Percentiles rank a stretch among this genome's conserved stretches.
Evolutionary conservation across 2,113 vertebrate genomes (phyloP).

Genomic region (Peromyscus polionotus): DNA sequence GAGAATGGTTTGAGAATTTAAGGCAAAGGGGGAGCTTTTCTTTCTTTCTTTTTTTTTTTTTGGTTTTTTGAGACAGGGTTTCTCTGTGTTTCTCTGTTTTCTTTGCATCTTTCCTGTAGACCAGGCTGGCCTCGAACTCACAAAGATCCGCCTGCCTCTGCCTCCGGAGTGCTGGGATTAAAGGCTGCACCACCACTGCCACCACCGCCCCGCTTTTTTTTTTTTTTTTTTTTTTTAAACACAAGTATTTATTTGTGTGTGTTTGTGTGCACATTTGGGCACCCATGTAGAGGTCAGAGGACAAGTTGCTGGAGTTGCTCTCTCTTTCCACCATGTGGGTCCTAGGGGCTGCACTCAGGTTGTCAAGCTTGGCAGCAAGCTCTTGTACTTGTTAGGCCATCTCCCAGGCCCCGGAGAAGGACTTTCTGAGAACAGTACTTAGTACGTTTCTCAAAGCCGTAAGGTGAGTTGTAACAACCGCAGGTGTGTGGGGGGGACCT

Average conservation of each 20-base stretch:
- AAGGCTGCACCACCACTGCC: too few relatives aligned
- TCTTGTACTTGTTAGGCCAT: background rate
- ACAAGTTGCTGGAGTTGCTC: background rate
- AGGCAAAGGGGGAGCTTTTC: conserved; percentile 3
- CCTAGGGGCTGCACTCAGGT: background rate
- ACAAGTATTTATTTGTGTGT: background rate
- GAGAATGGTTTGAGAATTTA: conserved; percentile 13
- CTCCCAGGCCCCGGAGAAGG: background rate
- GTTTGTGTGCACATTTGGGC: background rate
- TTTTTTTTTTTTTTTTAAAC: background rate
- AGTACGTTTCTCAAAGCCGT: background rate
- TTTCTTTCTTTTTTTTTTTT: background rate
- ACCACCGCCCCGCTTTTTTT: too few relatives aligned
- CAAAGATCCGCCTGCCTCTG: too few relatives aligned
- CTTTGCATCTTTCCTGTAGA: too few relatives aligned
- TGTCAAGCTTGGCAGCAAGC: background rate
- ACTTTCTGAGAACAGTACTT: conserved; percentile 20
- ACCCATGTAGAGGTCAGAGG: background rate
- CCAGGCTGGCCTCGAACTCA: too few relatives aligned
- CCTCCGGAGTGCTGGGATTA: too few relatives aligned
- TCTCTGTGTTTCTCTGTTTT: too few relatives aligned
- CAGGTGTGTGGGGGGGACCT: background rate
- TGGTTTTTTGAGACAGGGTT: too few relatives aligned
- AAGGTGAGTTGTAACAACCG: background rate
- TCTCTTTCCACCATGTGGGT: background rate